phyloP scores from a whole-genome alignment of 2,888 invertebrate species.

The Ecliptopera silaceata region DNA sequence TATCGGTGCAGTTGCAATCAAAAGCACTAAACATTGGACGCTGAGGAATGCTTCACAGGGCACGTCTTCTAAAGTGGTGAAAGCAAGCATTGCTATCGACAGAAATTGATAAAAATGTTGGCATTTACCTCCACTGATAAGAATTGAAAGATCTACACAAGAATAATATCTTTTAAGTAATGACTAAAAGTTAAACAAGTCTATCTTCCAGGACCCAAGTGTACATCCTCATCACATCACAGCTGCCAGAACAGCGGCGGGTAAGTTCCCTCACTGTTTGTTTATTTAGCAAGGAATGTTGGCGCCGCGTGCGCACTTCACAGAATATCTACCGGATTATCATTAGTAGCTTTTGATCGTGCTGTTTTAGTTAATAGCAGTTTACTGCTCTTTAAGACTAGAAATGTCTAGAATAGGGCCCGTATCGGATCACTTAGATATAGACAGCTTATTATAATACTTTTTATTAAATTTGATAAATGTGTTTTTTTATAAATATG shows the following conservation, averaged over 20 bases:
- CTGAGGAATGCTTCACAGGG: too few species aligned
- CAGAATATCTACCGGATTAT: conserved; percentile 42
- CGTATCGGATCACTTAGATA: too few species aligned
- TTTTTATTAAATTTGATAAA: too few species aligned
- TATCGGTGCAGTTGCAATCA: too few species aligned
- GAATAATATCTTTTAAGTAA: neutral
- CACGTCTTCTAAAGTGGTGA: too few species aligned
- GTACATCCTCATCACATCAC: neutral
- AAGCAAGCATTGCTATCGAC: too few species aligned
- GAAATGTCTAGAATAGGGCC: neutral
- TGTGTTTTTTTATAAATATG: too few species aligned
- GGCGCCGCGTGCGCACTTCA: conserved; percentile 49
- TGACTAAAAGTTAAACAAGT: neutral
- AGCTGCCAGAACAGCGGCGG: neutral
- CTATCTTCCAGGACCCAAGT: neutral
- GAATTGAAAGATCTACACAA: too few species aligned
- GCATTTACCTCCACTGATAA: too few species aligned
- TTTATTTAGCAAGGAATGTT: conserved; percentile 48
- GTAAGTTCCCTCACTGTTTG: conserved; percentile 31
- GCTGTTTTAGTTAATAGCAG: conserved; percentile 14
- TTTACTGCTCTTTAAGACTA: neutral
- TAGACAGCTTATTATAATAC: too few species aligned
- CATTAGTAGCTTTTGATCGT: conserved; percentile 40
- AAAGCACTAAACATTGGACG: too few species aligned
- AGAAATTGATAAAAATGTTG: too few species aligned